A percentile compares a stretch with the other conserved stretches of the same genome.
These are phyloP conservation scores for Zaprionus obscuricornis DNA, from an alignment of 2,888 invertebrate genomes.

Conservation along the genomic window DNA sequence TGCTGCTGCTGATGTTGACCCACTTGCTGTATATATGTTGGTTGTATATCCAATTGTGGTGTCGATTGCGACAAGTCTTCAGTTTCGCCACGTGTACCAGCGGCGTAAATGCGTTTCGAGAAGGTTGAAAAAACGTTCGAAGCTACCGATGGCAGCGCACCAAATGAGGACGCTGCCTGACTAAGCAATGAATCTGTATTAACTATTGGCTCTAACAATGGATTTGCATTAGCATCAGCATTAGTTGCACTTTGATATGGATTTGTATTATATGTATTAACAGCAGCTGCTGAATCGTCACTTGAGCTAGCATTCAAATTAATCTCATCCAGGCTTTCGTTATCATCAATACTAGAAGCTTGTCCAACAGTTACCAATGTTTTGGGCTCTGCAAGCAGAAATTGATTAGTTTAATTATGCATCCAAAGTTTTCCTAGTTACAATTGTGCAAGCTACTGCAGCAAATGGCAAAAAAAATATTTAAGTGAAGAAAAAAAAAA, in stretches of 20 bases:
- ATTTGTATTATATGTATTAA: constrained; percentile 13
- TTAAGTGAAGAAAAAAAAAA: too few species aligned
- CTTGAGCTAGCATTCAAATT: constrained; percentile 82
- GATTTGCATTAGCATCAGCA: constrained; percentile 75
- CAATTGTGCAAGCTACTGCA: too few species aligned
- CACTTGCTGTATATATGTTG: constrained; percentile 69
- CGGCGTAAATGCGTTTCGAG: constrained; percentile 81
- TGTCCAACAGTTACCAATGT: constrained; percentile 81
- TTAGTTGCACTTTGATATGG: constrained; percentile 25
- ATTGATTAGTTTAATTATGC: not conserved
- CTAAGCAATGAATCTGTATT: constrained; percentile 75
- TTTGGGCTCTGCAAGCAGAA: constrained; percentile 73
- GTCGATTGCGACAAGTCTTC: constrained; percentile 24
- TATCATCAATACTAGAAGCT: constrained; percentile 82
- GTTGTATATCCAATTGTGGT: constrained; percentile 78
- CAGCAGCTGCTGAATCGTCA: constrained; percentile 60
- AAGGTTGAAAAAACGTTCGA: constrained; percentile 87
- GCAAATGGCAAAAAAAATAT: too few species aligned
- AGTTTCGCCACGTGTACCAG: constrained; percentile 59
- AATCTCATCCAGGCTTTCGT: constrained; percentile 84
- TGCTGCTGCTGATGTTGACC: constrained; percentile 15
- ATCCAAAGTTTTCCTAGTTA: too few species aligned
- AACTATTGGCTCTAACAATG: constrained; percentile 62
- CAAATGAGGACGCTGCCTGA: constrained; percentile 82
- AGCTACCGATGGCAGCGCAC: constrained; percentile 86